Evolutionary conservation across 2,888 invertebrate genomes (phyloP).

Genomic region (Formica aserva): DNA sequence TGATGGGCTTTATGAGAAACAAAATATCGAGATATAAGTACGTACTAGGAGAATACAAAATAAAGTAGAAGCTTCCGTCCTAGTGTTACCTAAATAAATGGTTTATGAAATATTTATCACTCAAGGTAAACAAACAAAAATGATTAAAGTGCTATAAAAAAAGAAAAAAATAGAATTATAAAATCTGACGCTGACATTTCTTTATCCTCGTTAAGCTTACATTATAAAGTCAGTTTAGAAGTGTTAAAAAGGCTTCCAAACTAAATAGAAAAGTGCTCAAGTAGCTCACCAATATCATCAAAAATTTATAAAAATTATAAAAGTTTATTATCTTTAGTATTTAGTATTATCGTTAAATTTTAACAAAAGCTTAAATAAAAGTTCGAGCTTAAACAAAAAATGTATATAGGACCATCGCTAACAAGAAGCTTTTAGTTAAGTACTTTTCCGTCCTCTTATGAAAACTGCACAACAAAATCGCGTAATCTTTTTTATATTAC

Average conservation of each 20-base stretch:
- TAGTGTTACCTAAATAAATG: constrained; percentile 14
- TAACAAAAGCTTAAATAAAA: neutral
- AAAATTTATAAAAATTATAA: constrained; percentile 5
- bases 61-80: neutral
- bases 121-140: neutral
- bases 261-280: neutral
- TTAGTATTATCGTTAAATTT: neutral
- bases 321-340: neutral
- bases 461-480: neutral
- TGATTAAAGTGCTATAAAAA: neutral
- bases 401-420: neutral
- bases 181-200: neutral
- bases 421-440: constrained; percentile 11
- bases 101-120: neutral
- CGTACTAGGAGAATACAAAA: neutral
- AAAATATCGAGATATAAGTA: constrained; percentile 6
- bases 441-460: neutral
- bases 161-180: neutral
- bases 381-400: neutral
- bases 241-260: neutral
- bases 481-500: neutral
- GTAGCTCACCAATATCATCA: neutral
- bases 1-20: neutral
- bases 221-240: constrained; percentile 22
- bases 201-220: neutral